Percentiles rank a stretch among this genome's conserved stretches.
These are phyloP conservation scores for Sinocyclocheilus anshuiensis DNA, from an alignment of 2,113 vertebrate species.

Conservation along the genomic window DNA sequence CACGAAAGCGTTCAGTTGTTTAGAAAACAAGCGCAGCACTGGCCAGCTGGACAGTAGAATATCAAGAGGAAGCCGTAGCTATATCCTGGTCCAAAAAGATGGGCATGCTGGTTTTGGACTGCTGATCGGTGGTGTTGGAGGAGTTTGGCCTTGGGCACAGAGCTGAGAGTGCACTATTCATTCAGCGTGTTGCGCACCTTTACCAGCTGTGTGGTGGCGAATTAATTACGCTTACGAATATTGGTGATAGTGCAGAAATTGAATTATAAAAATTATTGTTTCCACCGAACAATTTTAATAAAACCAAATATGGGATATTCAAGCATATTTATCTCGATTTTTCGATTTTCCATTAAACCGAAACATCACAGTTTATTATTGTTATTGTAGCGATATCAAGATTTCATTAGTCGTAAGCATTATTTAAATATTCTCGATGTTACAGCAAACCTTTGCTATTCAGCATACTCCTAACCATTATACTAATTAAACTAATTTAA, in stretches of 20 bases:
- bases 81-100: neutral
- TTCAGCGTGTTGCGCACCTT: conserved; percentile 36
- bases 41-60: neutral
- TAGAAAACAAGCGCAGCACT: neutral
- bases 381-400: neutral
- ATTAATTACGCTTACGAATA: neutral
- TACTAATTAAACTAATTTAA: neutral
- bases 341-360: neutral
- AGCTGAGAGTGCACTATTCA: conserved; percentile 5
- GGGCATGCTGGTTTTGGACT: neutral
- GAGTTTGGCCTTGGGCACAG: neutral
- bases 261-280: neutral
- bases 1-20: conserved; percentile 19
- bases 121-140: neutral
- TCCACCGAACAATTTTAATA: neutral
- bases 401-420: neutral
- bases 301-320: neutral
- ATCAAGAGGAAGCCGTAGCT: neutral
- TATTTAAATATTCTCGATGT: neutral
- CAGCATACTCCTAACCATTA: neutral
- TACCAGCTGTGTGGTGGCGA: neutral
- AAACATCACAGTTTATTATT: neutral
- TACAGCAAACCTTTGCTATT: neutral
- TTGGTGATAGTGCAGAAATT: neutral
- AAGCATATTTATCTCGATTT: neutral